Evolutionary conservation across 2,888 invertebrate species (phyloP), one percentile per base, ranked within the genome.

Genomic region (Sphaeridia pumilis): DNA sequence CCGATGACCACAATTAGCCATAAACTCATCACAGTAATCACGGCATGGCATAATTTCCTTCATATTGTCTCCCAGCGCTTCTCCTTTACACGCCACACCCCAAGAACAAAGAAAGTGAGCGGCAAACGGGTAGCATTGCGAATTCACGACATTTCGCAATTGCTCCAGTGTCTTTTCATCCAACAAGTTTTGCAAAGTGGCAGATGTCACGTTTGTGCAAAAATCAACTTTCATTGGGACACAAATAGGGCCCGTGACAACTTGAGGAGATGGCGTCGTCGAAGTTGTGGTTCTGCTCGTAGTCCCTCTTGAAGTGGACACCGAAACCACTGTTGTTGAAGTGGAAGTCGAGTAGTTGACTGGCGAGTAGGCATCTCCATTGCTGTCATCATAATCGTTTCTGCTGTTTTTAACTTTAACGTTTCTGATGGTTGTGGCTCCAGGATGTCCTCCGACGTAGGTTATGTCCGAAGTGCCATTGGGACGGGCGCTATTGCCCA

Each of bases 61-160:
- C 27, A 46, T 22, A 42, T 55, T 59, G 44, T 58, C 60, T 14
- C 60, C 46, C 21, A 59, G 28, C n/a, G 53, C 58, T 46, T 60
- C 56, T 26, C 52, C 50, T 43, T 60, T 58, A 34, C 64, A 64
- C 1, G 56, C 61, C 4, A 64, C 57, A 1, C 59, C 60, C 61
- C 60, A 64, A 22, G 58, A 54, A 67, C 92, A 92, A 4, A 92
- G 80, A 67, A 90, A 89, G 67, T 92, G 88, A 72, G 86, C 87
- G 1, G 90, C 87, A 63, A 86, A 77, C 58, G 83, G 77, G 66
- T 87, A 89, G 69, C 92, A 92, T 71, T 90, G 89, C 0, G 87
- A 87, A 69, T 90, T 90, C 5, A 90, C 82, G n/a, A 90, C 58
- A 10, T 72, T 69, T 85, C 87, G 56, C 86, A 80, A 66, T 27